Evolutionary conservation across 2,888 invertebrate genomes (phyloP), one percentile per base, ranked within the genome.

Genomic region (Ptychoptera contaminata): DNA sequence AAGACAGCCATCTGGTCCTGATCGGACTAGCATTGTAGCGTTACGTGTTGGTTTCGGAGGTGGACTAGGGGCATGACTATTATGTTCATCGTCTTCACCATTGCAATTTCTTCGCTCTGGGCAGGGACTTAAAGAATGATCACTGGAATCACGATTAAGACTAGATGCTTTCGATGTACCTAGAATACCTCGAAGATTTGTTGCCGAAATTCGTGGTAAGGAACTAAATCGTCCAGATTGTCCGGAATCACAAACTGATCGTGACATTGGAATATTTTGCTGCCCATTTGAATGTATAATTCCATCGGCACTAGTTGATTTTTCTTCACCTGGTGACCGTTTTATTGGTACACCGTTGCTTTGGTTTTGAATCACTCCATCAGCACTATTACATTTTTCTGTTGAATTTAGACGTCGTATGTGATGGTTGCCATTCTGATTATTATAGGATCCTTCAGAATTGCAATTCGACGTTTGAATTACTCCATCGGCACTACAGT

Each of bases 401-500:
- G 46, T 43, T 9, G 49, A 34, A 9, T 41, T 23, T n/a, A 50
- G 31, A 35, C 48, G 14, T 31, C 46, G 44, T 30, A 32, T 43
- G 36, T 50, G 23, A 23, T 23, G 23, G 23, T 7, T 23, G 23
- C 23, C 23, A 7, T 23, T 23, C 3, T 23, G 23, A 23, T 23
- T 23, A 23, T 23, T 23, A 23, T 23, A 7, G 23, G 23, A 23
- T 7, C 9, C 32, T 7, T 32, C 32, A 16, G 30, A 30, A n/a
- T 12, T n/a, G 11, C 30, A 15, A 42, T 35, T 35, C 9, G 34
- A 34, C 8, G 16, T 34, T 55, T 74, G 76, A 40, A 79, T 77
- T 1, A 79, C 75, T 8, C 79, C 79, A 57, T 79, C 81, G 2
- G 77, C 79, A 57, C 79, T 81, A 37, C 76, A 78, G 53, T 78